Base-by-base conservation (phyloP, 30 jellyfish, hydroid and myxozoan genomes). In the Hydractinia symbiolongicarpus region DNA sequence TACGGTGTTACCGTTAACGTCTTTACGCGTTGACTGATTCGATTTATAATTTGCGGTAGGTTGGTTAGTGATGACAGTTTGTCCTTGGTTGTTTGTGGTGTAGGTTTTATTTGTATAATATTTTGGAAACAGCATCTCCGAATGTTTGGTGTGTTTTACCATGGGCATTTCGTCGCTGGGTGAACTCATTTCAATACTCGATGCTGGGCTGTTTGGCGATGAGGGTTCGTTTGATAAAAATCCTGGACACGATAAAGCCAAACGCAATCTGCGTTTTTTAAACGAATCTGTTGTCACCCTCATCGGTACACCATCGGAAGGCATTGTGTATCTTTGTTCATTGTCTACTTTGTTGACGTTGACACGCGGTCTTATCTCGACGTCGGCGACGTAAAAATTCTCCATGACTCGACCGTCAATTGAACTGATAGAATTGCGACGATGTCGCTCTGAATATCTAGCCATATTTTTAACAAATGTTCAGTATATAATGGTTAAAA, bases 161-260 rank as follows among this genome's bases (percentile, higher is more conserved):
- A 51, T 44, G 7, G 74, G 16, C 16, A n/a, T 9, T 44, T 7
- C 74, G 9, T 44, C 8, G 1, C 52, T n/a, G 4, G 19, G 74
- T n/a, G 9, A 7, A 51, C 52, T 44, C 19, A 13, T 6, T 64
- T 64, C 74, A 6, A n/a, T 7, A 51, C 40, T 6, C 40, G 69
- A 58, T 58, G 69, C 15, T 0, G 16, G 19, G 19, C 17, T 64
- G 19, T 44, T 6, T 7, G 19, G 52, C 5, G 52, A 16, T 58
- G 15, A n/a, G 4, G 9, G 19, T 6, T 44, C 40, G 9, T 44
- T n/a, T 51, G 74, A 64, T 7, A 6, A 13, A 13, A 64, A 64
- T 64, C 74, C 74, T n/a, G 74, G 74, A 13, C 74, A 64, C 17
- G 74, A 64, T 64, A 64, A 64, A 7, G 17, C 74, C 74, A 64